Evolutionary conservation across 2,113 vertebrate genomes (phyloP), one percentile per base, ranked within the genome.

Genomic region (Neolamprologus brichardi): DNA sequence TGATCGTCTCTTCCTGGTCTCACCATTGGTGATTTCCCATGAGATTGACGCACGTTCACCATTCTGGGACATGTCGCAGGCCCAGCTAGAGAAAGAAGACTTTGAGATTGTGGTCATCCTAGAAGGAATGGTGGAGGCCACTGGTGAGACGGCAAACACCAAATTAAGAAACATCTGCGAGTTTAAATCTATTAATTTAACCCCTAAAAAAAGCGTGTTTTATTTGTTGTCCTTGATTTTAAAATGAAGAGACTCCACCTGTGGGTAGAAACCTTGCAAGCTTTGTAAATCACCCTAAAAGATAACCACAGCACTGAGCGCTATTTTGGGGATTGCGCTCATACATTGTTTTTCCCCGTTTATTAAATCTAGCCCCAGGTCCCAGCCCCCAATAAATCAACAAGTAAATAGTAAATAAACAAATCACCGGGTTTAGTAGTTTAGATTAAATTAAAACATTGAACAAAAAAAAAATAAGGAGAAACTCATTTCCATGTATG

Each of bases 71-170:
- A 95, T 97, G 96, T 96, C 96, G 2, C 96, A 97, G 86, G 14
- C 92, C 2, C 96, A 97, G 95, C 94, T 97, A 89, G 95, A 96
- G 94, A 97, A 97, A 88, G 96, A 97, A 80, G 96, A 97, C 94
- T 97, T 97, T 83, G 96, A 97, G 94, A 96, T 97, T 9, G 96
- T 97, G 70, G 96, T 97, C 84, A 97, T 97, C 64, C 88, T 97
- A 87, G 96, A 97, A 75, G 96, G 96, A 37, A 97, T 97, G 96
- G 96, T 97, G 80, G 96, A 97, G 72, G 96, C 96, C 78, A 97
- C 96, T 2, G 96, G 96, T 97, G 46, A 96, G 90, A 62, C 20
- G 23, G 28, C 56, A 82, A 82, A 82, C 13, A 34, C 28, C 28
- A 20, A 49, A 51, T 77, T 51, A 77, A 49, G 70, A 77, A 77